A percentile compares a stretch with the other conserved stretches of the same genome.
phyloP scores from a whole-genome alignment of 2,113 vertebrate genomes.

The Petrocephalus zakoni region DNA sequence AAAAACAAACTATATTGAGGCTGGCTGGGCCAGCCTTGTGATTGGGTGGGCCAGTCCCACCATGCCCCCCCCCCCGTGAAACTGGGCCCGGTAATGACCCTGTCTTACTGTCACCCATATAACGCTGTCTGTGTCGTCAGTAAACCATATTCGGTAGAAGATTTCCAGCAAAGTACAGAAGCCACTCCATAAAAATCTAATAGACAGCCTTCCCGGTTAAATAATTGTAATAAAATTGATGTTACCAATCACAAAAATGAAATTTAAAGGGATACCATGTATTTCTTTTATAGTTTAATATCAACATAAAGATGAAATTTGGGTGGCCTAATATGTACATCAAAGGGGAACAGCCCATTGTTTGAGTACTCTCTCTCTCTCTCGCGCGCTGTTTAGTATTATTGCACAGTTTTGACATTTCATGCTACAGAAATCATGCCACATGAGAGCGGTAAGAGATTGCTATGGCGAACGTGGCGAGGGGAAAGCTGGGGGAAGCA shows the following conservation, averaged over 20 bases:
- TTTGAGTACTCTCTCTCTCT: not conserved
- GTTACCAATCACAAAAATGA: not conserved
- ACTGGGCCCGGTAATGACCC: constrained; percentile 53
- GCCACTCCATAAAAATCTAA: constrained; percentile 34
- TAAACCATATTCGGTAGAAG: constrained; percentile 30
- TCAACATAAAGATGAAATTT: not conserved
- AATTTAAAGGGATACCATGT: not conserved
- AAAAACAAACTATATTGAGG: no score
- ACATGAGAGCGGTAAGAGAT: constrained; percentile 38
- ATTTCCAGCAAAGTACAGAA: constrained; percentile 32
- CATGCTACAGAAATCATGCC: constrained; percentile 66
- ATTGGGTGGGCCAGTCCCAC: no score
- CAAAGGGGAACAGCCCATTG: not conserved
- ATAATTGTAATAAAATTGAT: not conserved
- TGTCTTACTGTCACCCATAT: constrained; percentile 39
- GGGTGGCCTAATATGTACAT: not conserved
- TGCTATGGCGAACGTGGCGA: not conserved
- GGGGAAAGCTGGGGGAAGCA: not conserved
- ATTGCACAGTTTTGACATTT: constrained; percentile 77
- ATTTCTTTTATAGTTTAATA: not conserved
- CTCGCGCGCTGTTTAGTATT: no score
- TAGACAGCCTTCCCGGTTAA: not conserved
- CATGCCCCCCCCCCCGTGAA: no score
- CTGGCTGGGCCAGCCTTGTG: no score
- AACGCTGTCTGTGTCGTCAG: constrained; percentile 35